phyloP scores from a whole-genome alignment of 2,113 vertebrate genomes.

The Romanogobio albipinnatus region DNA sequence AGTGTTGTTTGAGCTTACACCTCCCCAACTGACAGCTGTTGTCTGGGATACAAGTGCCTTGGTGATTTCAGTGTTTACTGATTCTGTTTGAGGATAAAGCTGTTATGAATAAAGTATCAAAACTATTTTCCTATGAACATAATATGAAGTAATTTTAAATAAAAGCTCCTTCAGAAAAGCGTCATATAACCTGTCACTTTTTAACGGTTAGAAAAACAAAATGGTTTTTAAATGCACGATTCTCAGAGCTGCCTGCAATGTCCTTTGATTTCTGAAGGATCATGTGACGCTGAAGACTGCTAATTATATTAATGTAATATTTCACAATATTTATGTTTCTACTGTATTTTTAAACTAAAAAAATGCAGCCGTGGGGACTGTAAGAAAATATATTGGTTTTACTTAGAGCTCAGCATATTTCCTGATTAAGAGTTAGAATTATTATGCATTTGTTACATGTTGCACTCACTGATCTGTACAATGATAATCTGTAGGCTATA shows the following conservation, averaged over 20 bases:
- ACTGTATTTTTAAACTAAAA: too few species aligned
- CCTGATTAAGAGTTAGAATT: too few species aligned
- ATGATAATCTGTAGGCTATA: too few species aligned
- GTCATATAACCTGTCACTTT: background rate
- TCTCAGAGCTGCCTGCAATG: background rate
- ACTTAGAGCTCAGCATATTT: too few species aligned
- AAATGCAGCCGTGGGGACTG: background rate
- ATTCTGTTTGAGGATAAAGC: constrained; percentile 67
- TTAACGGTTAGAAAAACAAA: background rate
- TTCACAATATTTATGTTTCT: too few species aligned
- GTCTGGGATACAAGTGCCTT: constrained; percentile 76
- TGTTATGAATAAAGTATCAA: constrained; percentile 61
- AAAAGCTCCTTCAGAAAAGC: constrained; percentile 48
- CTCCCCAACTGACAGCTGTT: constrained; percentile 58
- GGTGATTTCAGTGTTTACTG: constrained; percentile 67
- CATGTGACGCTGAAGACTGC: background rate
- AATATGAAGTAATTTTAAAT: constrained; percentile 64
- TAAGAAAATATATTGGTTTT: background rate
- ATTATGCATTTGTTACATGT: too few species aligned
- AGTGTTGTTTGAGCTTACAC: constrained; percentile 24
- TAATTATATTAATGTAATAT: too few species aligned
- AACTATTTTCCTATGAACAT: constrained; percentile 69
- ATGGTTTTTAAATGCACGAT: background rate
- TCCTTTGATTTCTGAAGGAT: background rate
- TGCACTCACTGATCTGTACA: too few species aligned